Percentiles rank a stretch among this genome's conserved stretches.
Conservation (phyloP, 1,140 invertebrate species). For the Dendrolimus punctatus region DNA sequence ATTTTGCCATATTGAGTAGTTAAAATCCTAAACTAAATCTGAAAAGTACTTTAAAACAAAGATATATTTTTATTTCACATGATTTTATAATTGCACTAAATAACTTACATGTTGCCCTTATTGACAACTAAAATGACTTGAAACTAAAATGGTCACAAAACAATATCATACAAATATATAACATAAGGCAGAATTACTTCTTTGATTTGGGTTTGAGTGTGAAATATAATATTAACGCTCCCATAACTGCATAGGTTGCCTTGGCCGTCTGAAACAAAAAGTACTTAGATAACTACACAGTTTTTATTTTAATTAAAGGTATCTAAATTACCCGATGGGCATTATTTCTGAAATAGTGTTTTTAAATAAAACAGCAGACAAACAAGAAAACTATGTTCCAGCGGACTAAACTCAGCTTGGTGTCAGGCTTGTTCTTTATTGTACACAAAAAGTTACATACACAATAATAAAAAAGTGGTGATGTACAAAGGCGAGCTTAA, state of each 20-base stretch:
- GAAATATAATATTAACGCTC: conserved; percentile 73
- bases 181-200: conserved; percentile 34
- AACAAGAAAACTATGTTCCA: no score
- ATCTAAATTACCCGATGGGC: background rate
- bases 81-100: conserved; percentile 39
- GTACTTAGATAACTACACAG: conserved; percentile 3
- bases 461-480: no score
- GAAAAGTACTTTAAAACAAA: background rate
- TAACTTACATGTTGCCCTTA: conserved; percentile 18
- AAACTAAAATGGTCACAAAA: conserved; percentile 26
- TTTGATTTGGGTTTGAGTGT: conserved; percentile 76
- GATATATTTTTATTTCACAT: conserved; percentile 25
- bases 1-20: no score
- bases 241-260: conserved; percentile 75
- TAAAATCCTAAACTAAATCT: no score
- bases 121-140: conserved; percentile 8
- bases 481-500: no score
- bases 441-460: no score
- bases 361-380: no score
- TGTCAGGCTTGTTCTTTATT: no score
- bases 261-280: conserved; percentile 73
- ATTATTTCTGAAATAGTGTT: background rate
- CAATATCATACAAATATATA: conserved; percentile 24
- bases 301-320: background rate
- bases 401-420: no score